Conservation (phyloP, 2,113 vertebrate genomes). For the Cyanistes caeruleus region DNA sequence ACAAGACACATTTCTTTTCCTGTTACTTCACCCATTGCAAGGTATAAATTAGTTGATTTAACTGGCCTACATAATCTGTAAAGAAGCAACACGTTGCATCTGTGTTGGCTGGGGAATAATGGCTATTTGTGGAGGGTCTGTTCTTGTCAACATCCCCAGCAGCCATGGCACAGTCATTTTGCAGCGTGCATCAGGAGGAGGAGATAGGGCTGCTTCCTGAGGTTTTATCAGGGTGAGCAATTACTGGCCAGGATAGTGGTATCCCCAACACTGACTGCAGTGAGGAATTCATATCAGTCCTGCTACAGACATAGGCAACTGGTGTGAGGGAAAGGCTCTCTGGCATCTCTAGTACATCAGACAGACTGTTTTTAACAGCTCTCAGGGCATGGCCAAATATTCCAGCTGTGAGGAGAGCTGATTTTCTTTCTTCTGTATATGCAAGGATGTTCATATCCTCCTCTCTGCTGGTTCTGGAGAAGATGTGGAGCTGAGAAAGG, state of each 20-base stretch:
- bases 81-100: not conserved
- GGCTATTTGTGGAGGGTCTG: not conserved
- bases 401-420: not conserved
- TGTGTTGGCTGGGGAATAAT: not conserved
- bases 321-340: not conserved
- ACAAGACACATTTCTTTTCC: not conserved
- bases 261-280: accelerated
- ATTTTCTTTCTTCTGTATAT: not conserved
- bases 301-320: not conserved
- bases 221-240: not conserved
- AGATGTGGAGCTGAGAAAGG: not conserved
- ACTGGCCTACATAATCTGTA: not conserved
- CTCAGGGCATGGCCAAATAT: not conserved
- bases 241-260: not conserved
- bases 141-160: not conserved
- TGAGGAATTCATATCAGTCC: not conserved
- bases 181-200: not conserved
- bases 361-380: not conserved
- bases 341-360: not conserved
- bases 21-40: not conserved
- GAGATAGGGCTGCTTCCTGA: not conserved
- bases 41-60: slow-evolving; percentile 18
- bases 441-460: not conserved
- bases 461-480: not conserved
- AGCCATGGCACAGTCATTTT: not conserved